Evolutionary conservation across 2,888 invertebrate genomes (phyloP).

Genomic region (Mythimna pallens): DNA sequence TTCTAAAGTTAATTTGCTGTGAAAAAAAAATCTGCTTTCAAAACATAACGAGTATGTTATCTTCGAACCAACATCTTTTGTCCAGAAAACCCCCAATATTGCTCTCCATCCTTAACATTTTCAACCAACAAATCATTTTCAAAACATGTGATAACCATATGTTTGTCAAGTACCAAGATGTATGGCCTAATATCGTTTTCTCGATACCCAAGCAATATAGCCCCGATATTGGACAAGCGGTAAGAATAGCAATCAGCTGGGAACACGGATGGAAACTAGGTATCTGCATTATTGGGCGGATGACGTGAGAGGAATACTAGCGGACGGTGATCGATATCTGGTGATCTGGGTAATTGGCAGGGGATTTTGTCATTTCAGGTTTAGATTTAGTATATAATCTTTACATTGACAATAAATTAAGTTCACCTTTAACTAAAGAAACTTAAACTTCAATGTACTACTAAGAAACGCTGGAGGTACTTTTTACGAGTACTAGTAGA

Average conservation of each 20-base stretch:
- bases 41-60: not conserved
- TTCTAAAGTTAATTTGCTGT: too few species aligned
- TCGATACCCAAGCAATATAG: conserved; percentile 70
- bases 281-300: conserved; percentile 74
- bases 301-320: conserved; percentile 73
- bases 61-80: not conserved
- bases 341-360: conserved; percentile 44
- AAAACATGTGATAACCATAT: conserved; percentile 63
- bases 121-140: conserved; percentile 55
- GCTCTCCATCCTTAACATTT: conserved; percentile 3
- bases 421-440: too few species aligned
- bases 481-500: too few species aligned
- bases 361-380: conserved; percentile 5
- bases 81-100: not conserved
- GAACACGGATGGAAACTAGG: conserved; percentile 68
- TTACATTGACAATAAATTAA: too few species aligned
- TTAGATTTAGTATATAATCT: not conserved
- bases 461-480: too few species aligned
- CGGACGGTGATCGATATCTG: conserved; percentile 60
- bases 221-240: conserved; percentile 76
- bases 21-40: not conserved
- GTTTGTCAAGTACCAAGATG: conserved; percentile 64
- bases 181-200: conserved; percentile 66
- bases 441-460: too few species aligned
- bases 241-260: conserved; percentile 81